phyloP scores from a whole-genome alignment of 30 jellyfish, hydroid and myxozoan species.

The Cassiopea xamachana region DNA sequence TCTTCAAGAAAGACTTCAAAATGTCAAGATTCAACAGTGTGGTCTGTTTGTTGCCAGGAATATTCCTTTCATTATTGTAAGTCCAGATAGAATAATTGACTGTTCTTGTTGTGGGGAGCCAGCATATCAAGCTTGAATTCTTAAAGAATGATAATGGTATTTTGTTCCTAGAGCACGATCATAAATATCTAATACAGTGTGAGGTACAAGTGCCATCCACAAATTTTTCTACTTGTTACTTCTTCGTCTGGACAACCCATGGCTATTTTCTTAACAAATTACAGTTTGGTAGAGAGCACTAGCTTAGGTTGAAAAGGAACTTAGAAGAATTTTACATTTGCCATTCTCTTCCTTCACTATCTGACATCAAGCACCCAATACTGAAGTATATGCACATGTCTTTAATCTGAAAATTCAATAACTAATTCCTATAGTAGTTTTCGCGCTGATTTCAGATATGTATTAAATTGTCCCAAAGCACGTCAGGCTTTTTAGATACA shows the following conservation, averaged over 20 bases:
- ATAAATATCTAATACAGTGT: conserved; percentile 53
- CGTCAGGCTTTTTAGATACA: no score
- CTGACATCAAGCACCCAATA: background rate
- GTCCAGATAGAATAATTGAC: conserved; percentile 41
- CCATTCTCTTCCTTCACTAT: background rate
- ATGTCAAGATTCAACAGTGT: conserved; percentile 33
- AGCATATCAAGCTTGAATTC: conserved; percentile 13
- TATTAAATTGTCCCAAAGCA: no score
- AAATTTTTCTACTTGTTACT: conserved; percentile 9
- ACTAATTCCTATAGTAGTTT: no score
- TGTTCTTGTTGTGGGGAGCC: conserved; percentile 40
- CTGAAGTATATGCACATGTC: background rate
- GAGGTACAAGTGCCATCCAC: conserved; percentile 76
- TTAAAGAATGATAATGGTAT: background rate
- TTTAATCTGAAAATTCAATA: no score
- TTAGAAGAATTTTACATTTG: conserved; percentile 6
- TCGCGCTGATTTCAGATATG: no score
- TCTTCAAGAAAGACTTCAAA: conserved; percentile 6
- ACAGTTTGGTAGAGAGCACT: background rate
- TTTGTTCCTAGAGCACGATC: conserved; percentile 3
- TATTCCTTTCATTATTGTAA: conserved; percentile 22
- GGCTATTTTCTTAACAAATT: conserved; percentile 17
- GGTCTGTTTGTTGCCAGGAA: conserved; percentile 27
- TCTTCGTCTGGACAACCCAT: conserved; percentile 59
- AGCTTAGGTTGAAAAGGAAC: background rate